phyloP scores from a whole-genome alignment of 2,113 vertebrate species.

The Podilymbus podiceps region DNA sequence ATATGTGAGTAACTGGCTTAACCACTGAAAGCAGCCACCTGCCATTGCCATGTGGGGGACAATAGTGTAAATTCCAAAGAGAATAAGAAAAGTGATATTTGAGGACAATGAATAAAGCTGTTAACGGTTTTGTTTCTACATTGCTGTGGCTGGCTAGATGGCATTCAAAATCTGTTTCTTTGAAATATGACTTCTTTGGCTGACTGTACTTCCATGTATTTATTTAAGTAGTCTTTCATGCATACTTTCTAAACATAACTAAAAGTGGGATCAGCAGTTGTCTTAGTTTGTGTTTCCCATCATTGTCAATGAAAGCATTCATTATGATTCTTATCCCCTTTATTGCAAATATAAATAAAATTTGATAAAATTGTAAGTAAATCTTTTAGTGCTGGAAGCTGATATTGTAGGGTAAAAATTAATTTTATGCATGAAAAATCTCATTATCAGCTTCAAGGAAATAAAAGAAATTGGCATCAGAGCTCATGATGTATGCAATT shows the following conservation, averaged over 20 bases:
- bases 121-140: background rate
- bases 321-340: conserved; percentile 46
- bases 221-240: background rate
- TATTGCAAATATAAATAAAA: conserved; percentile 71
- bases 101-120: background rate
- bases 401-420: conserved; percentile 69
- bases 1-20: fast-evolving
- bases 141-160: background rate
- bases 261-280: background rate
- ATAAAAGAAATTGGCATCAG: conserved; percentile 52
- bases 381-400: conserved; percentile 57
- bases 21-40: background rate
- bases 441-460: conserved; percentile 67
- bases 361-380: conserved; percentile 67
- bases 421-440: conserved; percentile 78
- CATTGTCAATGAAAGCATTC: conserved; percentile 62
- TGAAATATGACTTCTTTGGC: background rate
- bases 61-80: background rate
- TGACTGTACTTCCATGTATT: background rate
- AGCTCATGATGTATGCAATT: background rate
- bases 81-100: background rate
- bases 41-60: background rate
- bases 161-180: background rate
- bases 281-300: conserved; percentile 25
- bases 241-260: background rate